Evolutionary conservation across 64 coral and sea anemone species (phyloP), one percentile per base, ranked within the genome.

Genomic region (Dendrophyllia cribrosa): DNA sequence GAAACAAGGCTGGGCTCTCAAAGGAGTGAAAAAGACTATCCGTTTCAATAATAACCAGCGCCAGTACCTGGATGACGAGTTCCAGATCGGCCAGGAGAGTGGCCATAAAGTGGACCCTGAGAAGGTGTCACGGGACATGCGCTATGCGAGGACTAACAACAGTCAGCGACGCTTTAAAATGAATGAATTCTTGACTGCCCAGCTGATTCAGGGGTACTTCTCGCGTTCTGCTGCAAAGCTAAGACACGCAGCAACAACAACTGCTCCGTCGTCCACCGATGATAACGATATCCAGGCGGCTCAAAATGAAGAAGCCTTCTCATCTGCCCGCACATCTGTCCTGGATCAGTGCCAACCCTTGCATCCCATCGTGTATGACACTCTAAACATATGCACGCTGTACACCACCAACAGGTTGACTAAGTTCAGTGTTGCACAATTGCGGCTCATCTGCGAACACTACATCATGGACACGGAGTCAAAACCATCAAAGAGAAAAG

Each of bases 1-100:
- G 34, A 34, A 60, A n/a, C n/a, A 82, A 86, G 64, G 82, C 61
- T 86, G 82, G 82, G 82, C 82, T 70, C 82, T 86, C 6, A 86
- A 22, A 51, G 20, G 26, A 20, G 15, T 43, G 17, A 86, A 70
- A 86, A 19, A 62, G 43, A 11, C 63, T 0, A 21, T 22, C 20
- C 82, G 82, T 3, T 86, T 86, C 34, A 86, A 50, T 20, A 43
- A 86, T 0, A 50, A 62, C 4, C 82, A 86, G 83, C 48, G 49
- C 34, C 43, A 53, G 2, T 86, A 72, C 66, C 65, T 83, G 20
- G 79, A 83, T n/a, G 34, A 47, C 44, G 64, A 83, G 65, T 83
- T 83, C 34, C 19, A 65, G 65, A 65, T 83, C 3, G 79, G 79
- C 19, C 79, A 83, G 53, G 79, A 83, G 65, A 83, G 58, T 45